Evolutionary conservation across 1,140 invertebrate genomes (phyloP), one percentile per base, ranked within the genome.

Genomic region (Drosophila lacertosa): DNA sequence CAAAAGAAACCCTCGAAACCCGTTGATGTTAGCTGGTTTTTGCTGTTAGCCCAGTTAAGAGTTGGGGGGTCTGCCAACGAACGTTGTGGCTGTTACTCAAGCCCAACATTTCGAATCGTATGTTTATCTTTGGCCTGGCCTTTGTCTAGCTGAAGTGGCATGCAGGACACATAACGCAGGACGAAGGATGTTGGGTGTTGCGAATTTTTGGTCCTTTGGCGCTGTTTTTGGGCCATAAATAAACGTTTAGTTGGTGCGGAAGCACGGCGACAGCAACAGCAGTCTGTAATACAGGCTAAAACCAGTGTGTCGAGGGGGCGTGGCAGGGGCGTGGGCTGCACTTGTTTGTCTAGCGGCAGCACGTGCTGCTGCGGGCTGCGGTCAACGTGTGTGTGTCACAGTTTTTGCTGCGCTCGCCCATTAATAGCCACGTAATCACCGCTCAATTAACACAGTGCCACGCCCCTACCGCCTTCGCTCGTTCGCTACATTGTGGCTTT

Each of bases 361-460:
- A 86, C 82, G 82, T 86, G 82, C 82, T 75, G 82, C 77, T 88
- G 82, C 69, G 81, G 81, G 82, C 82, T 88, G 82, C 63, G 82
- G 82, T 86, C 82, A 88, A 81, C 58, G 58, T 77, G 77, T 66
- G 80, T 29, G 45, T 86, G 76, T 74, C 63, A 86, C 82, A 88
- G 55, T 88, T 88, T 78, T 81, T 77, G 77, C 53, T 77, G 77
- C 53, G 63, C 51, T 7, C 35, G 7, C 10, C 67, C 57, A 77
- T 74, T 86, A 86, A 86, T 88, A 39, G 77, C 42, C 65, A 55
- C 70, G 63, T 86, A 82, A 86, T 82, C 82, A 70, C 33, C 54
- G 67, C 74, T 82, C 78, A 86, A 86, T 86, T 86, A 86, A 88
- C 82, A 82, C 82, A 60, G 55, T 39, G 33, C n/a, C 33, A 7